Percentiles rank a stretch among this genome's conserved stretches.
Evolutionary conservation across 1,140 invertebrate genomes (phyloP).

Genomic region (Schlechtendalia chinensis): DNA sequence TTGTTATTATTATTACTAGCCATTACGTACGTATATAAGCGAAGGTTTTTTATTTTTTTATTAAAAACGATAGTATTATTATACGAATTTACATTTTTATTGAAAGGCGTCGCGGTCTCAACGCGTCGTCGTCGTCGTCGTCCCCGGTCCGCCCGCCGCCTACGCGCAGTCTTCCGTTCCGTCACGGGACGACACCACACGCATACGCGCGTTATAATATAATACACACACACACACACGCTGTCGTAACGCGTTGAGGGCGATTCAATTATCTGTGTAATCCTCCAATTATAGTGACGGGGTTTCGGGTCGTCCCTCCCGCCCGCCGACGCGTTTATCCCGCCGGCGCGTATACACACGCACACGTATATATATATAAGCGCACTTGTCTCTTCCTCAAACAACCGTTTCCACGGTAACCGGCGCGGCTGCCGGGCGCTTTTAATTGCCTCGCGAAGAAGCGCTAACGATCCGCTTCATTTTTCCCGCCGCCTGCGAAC

Average conservation of each 20-base stretch:
- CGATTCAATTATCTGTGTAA: constrained; percentile 51
- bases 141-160: background rate
- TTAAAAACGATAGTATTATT: constrained; percentile 43
- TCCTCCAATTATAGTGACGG: constrained; percentile 51
- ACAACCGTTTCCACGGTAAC: constrained; percentile 43
- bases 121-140: background rate
- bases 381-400: constrained; percentile 33
- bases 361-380: background rate
- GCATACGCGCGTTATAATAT: background rate
- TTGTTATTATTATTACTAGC: no score
- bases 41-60: constrained; percentile 23
- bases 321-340: background rate
- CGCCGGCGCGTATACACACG: background rate
- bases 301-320: background rate
- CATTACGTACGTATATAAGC: background rate
- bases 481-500: constrained; percentile 47
- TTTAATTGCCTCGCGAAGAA: constrained; percentile 49
- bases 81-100: constrained; percentile 49
- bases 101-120: constrained; percentile 36
- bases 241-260: constrained; percentile 41
- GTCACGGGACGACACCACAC: background rate
- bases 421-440: constrained; percentile 28
- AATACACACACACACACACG: no score
- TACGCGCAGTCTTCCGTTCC: background rate
- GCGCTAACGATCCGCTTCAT: constrained; percentile 48